These are phyloP conservation scores for Silurus lanzhouensis DNA, from an alignment of 2,797 vertebrate species.

Conservation along the genomic window DNA sequence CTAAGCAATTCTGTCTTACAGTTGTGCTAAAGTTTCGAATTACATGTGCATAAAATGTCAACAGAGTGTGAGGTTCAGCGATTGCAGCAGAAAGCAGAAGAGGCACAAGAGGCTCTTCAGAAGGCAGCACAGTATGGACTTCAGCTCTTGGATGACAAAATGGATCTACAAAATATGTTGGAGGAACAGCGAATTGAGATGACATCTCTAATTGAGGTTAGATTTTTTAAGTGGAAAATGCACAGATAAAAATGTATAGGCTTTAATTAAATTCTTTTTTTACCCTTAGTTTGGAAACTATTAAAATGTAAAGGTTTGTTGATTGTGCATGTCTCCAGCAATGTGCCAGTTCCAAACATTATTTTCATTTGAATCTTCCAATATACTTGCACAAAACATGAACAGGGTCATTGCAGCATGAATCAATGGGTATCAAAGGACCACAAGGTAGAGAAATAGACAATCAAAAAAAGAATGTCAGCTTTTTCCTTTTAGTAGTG, in stretches of 20 bases:
- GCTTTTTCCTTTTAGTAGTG: background rate
- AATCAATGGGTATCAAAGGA: background rate
- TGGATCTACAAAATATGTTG: conserved; percentile 84
- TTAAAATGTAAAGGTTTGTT: background rate
- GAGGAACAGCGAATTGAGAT: conserved; percentile 85
- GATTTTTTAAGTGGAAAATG: background rate
- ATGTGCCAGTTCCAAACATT: background rate
- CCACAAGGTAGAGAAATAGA: background rate
- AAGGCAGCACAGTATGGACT: conserved; percentile 90
- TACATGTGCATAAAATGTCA: conserved; percentile 34
- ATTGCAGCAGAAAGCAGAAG: conserved; percentile 74
- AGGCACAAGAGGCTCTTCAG: conserved; percentile 81
- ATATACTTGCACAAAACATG: background rate
- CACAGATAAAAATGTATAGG: background rate
- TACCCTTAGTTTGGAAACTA: background rate
- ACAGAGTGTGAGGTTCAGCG: conserved; percentile 57
- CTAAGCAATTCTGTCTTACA: background rate
- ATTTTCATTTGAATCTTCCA: background rate
- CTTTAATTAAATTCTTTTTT: background rate
- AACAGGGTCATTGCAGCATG: background rate
- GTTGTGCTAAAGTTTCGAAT: background rate
- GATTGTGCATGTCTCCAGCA: background rate
- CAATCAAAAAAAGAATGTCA: background rate
- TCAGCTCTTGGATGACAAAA: conserved; percentile 84
- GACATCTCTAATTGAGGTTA: conserved; percentile 84